Evolutionary conservation across 2,113 vertebrate species (phyloP).

Genomic region (Heliornis fulica): DNA sequence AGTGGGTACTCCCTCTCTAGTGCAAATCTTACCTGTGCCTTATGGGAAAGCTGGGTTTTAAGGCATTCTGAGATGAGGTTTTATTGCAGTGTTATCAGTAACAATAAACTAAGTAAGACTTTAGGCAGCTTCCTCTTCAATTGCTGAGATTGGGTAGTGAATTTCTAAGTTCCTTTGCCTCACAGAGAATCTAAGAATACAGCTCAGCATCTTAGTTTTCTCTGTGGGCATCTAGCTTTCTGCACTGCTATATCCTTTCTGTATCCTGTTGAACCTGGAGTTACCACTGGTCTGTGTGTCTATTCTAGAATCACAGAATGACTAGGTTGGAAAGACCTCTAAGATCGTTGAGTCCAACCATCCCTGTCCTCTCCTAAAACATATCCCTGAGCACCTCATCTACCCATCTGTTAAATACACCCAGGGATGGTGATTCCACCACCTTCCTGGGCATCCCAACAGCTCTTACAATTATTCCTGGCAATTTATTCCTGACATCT

Average conservation of each 20-base stretch:
- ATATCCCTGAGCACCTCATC: too few species aligned
- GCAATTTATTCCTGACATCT: too few species aligned
- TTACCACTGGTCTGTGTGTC: neutral
- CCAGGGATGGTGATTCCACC: too few species aligned
- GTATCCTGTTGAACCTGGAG: neutral
- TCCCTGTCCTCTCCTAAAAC: too few species aligned
- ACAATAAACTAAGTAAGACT: neutral
- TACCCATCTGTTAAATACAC: too few species aligned
- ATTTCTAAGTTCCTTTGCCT: neutral
- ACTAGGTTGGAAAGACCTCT: too few species aligned
- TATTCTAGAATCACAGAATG: too few species aligned
- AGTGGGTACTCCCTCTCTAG: neutral
- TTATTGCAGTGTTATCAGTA: neutral
- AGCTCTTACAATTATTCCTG: too few species aligned
- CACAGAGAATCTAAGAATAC: neutral
- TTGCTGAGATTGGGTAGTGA: neutral
- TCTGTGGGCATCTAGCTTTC: neutral
- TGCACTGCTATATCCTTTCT: neutral
- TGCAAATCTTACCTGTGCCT: rapidly evolving
- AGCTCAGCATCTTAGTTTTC: neutral
- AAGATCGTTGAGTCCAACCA: too few species aligned
- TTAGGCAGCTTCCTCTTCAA: neutral
- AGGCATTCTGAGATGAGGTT: neutral
- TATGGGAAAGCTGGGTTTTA: neutral
- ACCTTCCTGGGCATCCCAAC: too few species aligned